phyloP scores from a whole-genome alignment of 2,797 vertebrate genomes.

The Pseudochromis fuscus region DNA sequence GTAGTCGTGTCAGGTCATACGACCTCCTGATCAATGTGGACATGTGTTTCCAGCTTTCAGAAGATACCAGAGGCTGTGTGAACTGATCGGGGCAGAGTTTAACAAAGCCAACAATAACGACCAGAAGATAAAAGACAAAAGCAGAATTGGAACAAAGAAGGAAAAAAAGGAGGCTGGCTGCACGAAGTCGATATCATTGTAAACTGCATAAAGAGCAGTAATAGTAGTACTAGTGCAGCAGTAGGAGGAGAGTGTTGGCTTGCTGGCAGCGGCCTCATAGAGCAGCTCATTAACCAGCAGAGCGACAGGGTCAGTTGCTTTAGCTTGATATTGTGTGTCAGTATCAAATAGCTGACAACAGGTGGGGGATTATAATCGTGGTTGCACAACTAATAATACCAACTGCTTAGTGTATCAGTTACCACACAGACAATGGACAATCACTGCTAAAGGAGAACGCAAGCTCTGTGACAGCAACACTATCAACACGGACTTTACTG shows the following conservation, averaged over 20 bases:
- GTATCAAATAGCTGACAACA: conserved; percentile 81
- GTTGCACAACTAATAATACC: conserved; percentile 80
- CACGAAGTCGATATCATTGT: conserved; percentile 6
- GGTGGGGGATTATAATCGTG: conserved; percentile 78
- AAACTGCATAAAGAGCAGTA: background rate
- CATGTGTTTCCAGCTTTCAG: background rate
- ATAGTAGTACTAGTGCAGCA: conserved; percentile 3
- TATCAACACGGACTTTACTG: conserved; percentile 60
- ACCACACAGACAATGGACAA: conserved; percentile 73
- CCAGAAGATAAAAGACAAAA: background rate
- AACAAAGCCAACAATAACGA: background rate
- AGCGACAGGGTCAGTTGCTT: conserved; percentile 72
- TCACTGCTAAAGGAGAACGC: conserved; percentile 57
- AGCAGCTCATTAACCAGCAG: conserved; percentile 72
- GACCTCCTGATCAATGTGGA: background rate
- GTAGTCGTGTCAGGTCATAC: background rate
- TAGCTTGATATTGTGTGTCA: conserved; percentile 74
- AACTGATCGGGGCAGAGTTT: background rate
- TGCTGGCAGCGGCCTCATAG: conserved; percentile 59
- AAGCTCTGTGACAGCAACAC: conserved; percentile 52
- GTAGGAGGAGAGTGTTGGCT: conserved; percentile 27
- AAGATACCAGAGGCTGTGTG: conserved; percentile 6
- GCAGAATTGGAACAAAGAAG: background rate
- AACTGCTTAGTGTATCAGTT: conserved; percentile 73
- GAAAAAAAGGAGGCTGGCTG: background rate